Base-by-base conservation (phyloP, 1,140 invertebrate genomes). In the Acromyrmex echinatior region DNA sequence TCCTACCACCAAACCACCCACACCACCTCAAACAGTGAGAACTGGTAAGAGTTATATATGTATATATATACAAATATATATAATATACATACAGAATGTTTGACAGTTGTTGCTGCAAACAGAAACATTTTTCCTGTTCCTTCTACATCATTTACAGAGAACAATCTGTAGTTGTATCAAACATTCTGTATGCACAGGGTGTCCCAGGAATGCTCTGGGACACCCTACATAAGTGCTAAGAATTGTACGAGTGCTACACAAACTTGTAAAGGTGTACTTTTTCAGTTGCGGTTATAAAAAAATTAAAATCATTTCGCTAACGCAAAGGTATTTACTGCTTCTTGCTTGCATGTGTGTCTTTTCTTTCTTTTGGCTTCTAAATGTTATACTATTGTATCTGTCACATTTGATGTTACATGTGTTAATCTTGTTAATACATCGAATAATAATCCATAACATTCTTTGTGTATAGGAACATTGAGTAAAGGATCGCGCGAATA, bases 1-100 rank as follows among this genome's bases (percentile, higher is more conserved):
- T 7, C 99, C 99, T 3, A 99, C 98, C 1, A 98, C 98, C 0
- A 99, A 99, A 95, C 99, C 99, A 28, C 98, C 99, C 0, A 99
- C 99, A 3, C 99, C 99, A 49, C 99, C 99, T 5, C 98, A 98
- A 93, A 97, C 97, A 81, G 97, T 97, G 16, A 96, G 98, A 87
- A 97, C 97, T 70, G 96, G 96, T 92, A 94, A 90, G 86, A 84
- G 1, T 84, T 28, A 28, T 28, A 28, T 88, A 82, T 3, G 56
- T 31, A 66, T 3, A 65, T 31, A 66, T 28, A 35, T 35, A 51
- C 39, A 76, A 1, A 76, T 25, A 51, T 63, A 16, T 51, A 71
- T 7, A 39, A 7, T 63, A 68, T 39, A 35, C 25, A 10, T 18
- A 49, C 45, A 35, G 63, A 10, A 73, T 56, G 65, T 60, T 70